Evolutionary conservation across 2,888 invertebrate species (phyloP), one percentile per base, ranked within the genome.

Genomic region (Himalopsyche kuldschensis): DNA sequence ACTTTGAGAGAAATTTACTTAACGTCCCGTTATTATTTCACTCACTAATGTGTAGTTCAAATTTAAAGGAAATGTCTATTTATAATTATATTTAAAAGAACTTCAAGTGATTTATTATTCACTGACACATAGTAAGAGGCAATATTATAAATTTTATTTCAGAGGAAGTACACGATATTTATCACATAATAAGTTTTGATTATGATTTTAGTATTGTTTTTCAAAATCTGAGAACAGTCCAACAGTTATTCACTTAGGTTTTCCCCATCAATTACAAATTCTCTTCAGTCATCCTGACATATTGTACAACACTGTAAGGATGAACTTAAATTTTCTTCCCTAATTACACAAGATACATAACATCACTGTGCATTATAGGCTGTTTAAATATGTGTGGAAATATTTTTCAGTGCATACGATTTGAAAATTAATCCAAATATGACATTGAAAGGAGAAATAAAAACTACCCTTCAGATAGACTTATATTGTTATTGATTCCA

Each of bases 401-500:
- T 69, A 27, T 11, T 69, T 27, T 27, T 69, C 69, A 69, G 30
- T 69, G 27, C 27, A 27, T 69, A 27, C 15, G 8, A 15, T 15
- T 15, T 15, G 27, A 3, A 69, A 69, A 69, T 69, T 69, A 11
- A 11, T 30, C 27, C 69, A 69, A 69, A 69, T 69, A 30, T 69
- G 69, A 69, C 69, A 69, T 69, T 69, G 69, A 69, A 63, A 69
- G 69, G 30, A 27, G 69, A 69, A 69, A 69, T 69, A 69, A 69
- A 69, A 69, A 69, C 69, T 69, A 69, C 69, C 69, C 69, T 69
- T 20, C 30, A 69, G 27, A 69, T 77, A 75, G 82, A 77, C 79
- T 79, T 69, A 82, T 82, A 78, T 46, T 76, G 76, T 79, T 90
- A 91, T 91, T 90, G 91, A 91, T 91, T 91, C 88, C 88, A 79